Evolutionary conservation across 2,888 invertebrate genomes (phyloP).

Genomic region (Caenorhabditis uteleia): DNA sequence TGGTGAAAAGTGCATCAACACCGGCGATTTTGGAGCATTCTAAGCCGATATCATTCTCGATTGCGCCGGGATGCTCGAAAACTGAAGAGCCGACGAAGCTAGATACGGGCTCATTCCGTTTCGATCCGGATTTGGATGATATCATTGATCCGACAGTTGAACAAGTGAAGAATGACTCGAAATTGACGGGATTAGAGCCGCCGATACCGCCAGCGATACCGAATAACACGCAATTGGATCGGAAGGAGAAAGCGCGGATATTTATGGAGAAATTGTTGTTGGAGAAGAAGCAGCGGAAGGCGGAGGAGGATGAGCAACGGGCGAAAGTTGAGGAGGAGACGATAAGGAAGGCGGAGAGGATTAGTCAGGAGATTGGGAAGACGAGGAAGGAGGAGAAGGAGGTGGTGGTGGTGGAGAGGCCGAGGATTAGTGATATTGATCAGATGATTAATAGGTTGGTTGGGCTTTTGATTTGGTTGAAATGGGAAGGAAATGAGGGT

Average conservation of each 20-base stretch:
- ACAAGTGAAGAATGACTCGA: background rate
- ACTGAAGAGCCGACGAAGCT: background rate
- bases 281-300: conserved; percentile 48
- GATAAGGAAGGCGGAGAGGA: conserved; percentile 27
- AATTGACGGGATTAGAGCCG: conserved; percentile 4
- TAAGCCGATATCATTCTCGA: conserved; percentile 17
- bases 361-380: background rate
- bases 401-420: background rate
- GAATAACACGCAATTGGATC: conserved; percentile 40
- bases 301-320: conserved; percentile 41
- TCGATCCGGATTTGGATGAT: conserved; percentile 24
- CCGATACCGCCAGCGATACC: conserved; percentile 36
- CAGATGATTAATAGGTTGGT: conserved; percentile 40
- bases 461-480: too few relatives aligned
- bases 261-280: conserved; percentile 62
- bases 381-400: conserved; percentile 3
- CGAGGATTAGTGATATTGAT: conserved; percentile 28
- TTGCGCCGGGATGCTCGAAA: background rate
- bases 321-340: conserved; percentile 32
- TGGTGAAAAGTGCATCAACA: background rate
- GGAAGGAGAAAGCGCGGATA: conserved; percentile 53
- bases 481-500: too few relatives aligned
- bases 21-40: conserved; percentile 3
- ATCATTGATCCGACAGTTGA: background rate
- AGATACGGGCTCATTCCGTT: conserved; percentile 9